Evolutionary conservation across 2,888 invertebrate species (phyloP).

Genomic region (Aplocera efformata): DNA sequence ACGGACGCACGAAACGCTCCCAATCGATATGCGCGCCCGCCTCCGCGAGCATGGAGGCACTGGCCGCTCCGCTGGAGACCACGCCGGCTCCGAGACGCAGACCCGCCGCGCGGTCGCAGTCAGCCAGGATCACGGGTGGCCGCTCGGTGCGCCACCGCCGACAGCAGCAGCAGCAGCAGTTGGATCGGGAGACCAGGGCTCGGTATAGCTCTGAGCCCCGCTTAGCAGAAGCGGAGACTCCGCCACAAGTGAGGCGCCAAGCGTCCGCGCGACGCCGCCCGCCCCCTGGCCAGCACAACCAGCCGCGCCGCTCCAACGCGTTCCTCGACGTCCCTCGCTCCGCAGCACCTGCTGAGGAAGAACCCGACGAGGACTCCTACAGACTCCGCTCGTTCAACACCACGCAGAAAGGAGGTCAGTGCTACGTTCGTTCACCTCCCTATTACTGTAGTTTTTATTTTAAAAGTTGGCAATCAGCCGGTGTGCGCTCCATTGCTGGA

Average conservation of each 20-base stretch:
- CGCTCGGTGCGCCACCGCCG: constrained; percentile 76
- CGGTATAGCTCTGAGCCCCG: constrained; percentile 85
- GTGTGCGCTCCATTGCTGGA: constrained; percentile 30
- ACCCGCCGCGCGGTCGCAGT: constrained; percentile 88
- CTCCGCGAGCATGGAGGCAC: constrained; percentile 84
- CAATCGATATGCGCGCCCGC: constrained; percentile 88
- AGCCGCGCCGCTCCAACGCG: constrained; percentile 84
- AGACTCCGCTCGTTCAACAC: constrained; percentile 95
- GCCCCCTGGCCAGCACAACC: constrained; percentile 65
- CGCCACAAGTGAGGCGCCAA: constrained; percentile 83
- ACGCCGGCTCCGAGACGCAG: constrained; percentile 81
- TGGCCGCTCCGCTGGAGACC: constrained; percentile 76
- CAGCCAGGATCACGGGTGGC: constrained; percentile 85
- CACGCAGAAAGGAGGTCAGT: constrained; percentile 92
- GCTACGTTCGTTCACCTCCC: constrained; percentile 69
- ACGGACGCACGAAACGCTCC: constrained; percentile 85
- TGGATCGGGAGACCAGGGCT: constrained; percentile 76
- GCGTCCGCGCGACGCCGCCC: constrained; percentile 81
- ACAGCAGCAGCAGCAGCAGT: constrained; percentile 69
- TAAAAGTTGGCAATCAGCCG: constrained; percentile 65
- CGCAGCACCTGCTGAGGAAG: constrained; percentile 67
- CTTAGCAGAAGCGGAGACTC: constrained; percentile 83
- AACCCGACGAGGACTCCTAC: constrained; percentile 92
- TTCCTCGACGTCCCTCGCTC: constrained; percentile 84
- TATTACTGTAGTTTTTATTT: constrained; percentile 59